Percentiles rank a stretch among this genome's conserved stretches.
Conservation (phyloP, 1,140 invertebrate genomes). For the Rhizoglyphus robini region DNA sequence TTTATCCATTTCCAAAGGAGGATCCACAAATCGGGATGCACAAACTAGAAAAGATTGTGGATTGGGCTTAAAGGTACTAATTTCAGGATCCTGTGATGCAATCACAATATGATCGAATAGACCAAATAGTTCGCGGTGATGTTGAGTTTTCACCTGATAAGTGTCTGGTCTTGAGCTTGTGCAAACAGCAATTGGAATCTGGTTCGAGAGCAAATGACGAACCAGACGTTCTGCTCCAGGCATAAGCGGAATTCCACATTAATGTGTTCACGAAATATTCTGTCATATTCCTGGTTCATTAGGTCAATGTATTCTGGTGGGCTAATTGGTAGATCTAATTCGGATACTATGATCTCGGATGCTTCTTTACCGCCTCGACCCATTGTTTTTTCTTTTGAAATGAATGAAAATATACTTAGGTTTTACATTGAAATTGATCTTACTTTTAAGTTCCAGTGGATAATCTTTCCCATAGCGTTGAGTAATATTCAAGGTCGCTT, state of each 20-base stretch:
- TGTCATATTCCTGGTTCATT: slow-evolving; percentile 1
- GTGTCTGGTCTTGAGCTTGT: not conserved
- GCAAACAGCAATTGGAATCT: slow-evolving; percentile 17
- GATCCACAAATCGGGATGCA: slow-evolving; percentile 7
- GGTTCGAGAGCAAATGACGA: not conserved
- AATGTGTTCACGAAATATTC: not conserved
- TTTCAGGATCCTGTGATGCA: slow-evolving; percentile 3
- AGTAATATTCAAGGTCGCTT: not conserved
- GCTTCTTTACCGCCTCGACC: not conserved
- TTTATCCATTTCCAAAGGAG: not conserved
- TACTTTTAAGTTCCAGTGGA: not conserved
- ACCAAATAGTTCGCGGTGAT: not conserved
- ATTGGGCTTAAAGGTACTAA: slow-evolving; percentile 12
- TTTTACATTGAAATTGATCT: too few species aligned
- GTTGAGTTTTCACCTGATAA: not conserved
- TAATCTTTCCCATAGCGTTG: not conserved
- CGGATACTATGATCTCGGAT: not conserved
- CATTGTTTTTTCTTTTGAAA: too few species aligned
- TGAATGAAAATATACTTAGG: too few species aligned
- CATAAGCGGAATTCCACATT: slow-evolving; percentile 12
- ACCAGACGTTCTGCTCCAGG: slow-evolving; percentile 16
- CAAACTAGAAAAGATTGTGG: slow-evolving; percentile 12
- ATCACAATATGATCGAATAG: slow-evolving; percentile 16
- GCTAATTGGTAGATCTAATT: not conserved
- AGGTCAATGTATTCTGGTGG: not conserved